Base-by-base conservation (phyloP, 2,113 vertebrate genomes). In the Thoracochromis brauschi region DNA sequence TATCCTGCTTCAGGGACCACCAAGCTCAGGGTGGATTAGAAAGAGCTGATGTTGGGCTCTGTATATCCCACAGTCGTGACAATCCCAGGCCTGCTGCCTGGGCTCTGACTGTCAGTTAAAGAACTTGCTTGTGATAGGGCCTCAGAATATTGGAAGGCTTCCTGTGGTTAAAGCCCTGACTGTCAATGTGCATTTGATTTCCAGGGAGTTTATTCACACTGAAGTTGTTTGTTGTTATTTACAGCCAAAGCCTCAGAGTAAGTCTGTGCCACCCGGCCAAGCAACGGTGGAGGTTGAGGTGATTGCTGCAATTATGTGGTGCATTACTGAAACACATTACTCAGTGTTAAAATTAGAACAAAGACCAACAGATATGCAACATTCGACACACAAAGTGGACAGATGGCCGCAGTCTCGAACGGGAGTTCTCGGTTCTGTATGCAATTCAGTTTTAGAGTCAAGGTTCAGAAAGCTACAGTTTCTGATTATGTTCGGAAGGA, bases 121-220 rank as follows among this genome's bases (percentile, higher is more conserved):
- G 55, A 88, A 88, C 88, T 53, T 45, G 87, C 81, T 85, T 84
- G 85, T 90, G 88, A 93, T 92, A 47, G 85, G 78, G 40, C 54
- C 91, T 90, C 89, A 82, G 78, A 92, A 93, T 88, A 79, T 87
- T 93, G 88, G 90, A 92, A 89, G 86, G 79, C 87, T 90, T 95
- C 91, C 92, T 91, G 93, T 91, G 87, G 91, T 87, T 87, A 82
- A 88, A 92, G 90, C 87, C 83, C 80, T 9, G 87, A 84, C 94
- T 93, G 94, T 94, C 94, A 92, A 80, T 89, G 90, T 83, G 86
- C 86, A 91, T 95, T 92, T 94, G 82, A 91, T 94, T 90, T 91
- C 63, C 58, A 83, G 17, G 19, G 57, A 89, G 88, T 93, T 93
- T 84, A 80, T 89, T 80, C 85, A 87, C 85, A 82, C 81, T 89